A percentile compares a stretch with the other conserved stretches of the same genome.
Evolutionary conservation across 2,797 vertebrate genomes (phyloP).

Genomic region (Botia kubotai): DNA sequence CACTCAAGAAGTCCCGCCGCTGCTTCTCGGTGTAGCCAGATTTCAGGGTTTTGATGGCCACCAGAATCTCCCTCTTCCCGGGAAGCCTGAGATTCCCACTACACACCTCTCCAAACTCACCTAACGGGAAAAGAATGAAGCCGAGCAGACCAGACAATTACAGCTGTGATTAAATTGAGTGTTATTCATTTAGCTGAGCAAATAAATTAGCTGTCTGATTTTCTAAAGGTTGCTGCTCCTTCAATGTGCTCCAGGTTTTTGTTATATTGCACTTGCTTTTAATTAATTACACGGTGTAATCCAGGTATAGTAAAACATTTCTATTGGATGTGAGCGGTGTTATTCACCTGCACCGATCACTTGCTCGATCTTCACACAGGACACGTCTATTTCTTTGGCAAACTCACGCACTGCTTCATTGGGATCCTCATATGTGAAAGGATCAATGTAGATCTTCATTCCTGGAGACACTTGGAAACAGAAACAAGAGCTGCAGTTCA

Average conservation of each 20-base stretch:
- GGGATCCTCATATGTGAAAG: slow-evolving; percentile 96
- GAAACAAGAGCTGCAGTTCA: slow-evolving; percentile 51
- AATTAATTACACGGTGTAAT: neutral
- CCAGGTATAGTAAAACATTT: neutral
- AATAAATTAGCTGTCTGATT: slow-evolving; percentile 10
- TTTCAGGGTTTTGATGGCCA: slow-evolving; percentile 90
- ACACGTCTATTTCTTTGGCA: slow-evolving; percentile 96
- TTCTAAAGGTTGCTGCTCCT: slow-evolving; percentile 17
- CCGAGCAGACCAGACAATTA: neutral
- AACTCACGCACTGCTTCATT: slow-evolving; percentile 96
- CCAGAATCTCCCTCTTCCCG: slow-evolving; percentile 88
- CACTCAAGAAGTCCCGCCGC: slow-evolving; percentile 86
- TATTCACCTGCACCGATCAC: slow-evolving; percentile 94
- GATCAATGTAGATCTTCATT: slow-evolving; percentile 98
- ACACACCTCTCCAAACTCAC: slow-evolving; percentile 91
- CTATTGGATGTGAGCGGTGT: neutral
- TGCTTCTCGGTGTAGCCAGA: slow-evolving; percentile 89
- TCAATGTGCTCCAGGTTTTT: slow-evolving; percentile 8
- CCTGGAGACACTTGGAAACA: slow-evolving; percentile 89
- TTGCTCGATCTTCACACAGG: slow-evolving; percentile 97
- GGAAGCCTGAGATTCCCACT: slow-evolving; percentile 88
- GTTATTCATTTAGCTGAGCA: slow-evolving; percentile 11
- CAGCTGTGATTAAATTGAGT: neutral
- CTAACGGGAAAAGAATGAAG: slow-evolving; percentile 63
- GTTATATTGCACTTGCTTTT: too few relatives aligned